These are phyloP conservation scores for Thomomys bottae DNA, from an alignment of 2,113 vertebrate species.

Conservation along the genomic window DNA sequence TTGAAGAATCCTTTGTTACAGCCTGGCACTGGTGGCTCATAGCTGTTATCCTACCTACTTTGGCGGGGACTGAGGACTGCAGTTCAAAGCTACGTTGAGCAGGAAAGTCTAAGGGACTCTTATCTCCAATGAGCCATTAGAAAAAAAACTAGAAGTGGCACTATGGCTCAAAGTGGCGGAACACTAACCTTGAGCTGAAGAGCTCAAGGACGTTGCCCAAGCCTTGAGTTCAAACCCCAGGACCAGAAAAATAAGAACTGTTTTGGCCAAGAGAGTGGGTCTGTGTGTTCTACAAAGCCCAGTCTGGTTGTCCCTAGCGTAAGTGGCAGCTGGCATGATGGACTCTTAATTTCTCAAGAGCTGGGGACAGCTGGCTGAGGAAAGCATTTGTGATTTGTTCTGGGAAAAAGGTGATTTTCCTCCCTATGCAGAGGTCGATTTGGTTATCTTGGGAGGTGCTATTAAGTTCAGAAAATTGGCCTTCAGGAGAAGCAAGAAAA, in stretches of 20 bases:
- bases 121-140: too few species aligned
- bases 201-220: too few species aligned
- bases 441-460: conserved; percentile 44
- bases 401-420: conserved; percentile 56
- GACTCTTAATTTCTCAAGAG: conserved; percentile 62
- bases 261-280: neutral
- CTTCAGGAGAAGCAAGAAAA: conserved; percentile 64
- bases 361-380: conserved; percentile 62
- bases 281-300: neutral
- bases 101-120: too few species aligned
- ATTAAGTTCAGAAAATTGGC: conserved; percentile 72
- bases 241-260: too few species aligned
- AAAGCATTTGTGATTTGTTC: conserved; percentile 32
- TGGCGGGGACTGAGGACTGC: too few species aligned
- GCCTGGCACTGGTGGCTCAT: too few species aligned
- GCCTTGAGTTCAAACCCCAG: too few species aligned
- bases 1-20: neutral
- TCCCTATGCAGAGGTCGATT: conserved; percentile 17
- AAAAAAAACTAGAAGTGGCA: too few species aligned
- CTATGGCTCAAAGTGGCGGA: too few species aligned
- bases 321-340: conserved; percentile 21
- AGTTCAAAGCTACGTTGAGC: too few species aligned
- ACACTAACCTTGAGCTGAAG: too few species aligned
- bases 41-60: too few species aligned
- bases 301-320: neutral